Base-by-base conservation (phyloP, 2,797 vertebrate species). In the Moxostoma hubbsi region DNA sequence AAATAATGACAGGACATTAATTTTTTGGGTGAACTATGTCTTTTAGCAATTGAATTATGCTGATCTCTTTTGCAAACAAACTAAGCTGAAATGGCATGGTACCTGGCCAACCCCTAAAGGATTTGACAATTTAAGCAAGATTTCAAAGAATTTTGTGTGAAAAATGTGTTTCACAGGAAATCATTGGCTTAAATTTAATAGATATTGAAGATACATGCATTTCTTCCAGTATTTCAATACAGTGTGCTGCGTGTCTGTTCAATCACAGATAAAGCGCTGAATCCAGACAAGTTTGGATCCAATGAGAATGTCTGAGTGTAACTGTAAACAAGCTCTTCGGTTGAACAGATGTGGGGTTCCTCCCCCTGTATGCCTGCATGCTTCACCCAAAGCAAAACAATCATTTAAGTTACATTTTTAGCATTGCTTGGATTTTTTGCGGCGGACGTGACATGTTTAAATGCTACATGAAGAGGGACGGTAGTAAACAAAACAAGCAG, bases 261-360 rank as follows among this genome's bases (percentile, higher is more conserved):
- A 87, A 90, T 90, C 86, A 88, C 85, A 81, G 84, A 90, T 82
- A 85, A 90, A 84, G 73, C 82, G 79, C 73, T 73, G 75, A 79
- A 0, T 78, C 87, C 86, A 77, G 66, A 83, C 62, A 73, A 66
- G 75, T 73, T 77, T 75, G 72, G 74, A 63, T 74, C 55, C 71
- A 76, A 53, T 53, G 36, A 36, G 36, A 36, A 36, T 2, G 36
- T 36, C 3, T 36, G 36, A 36, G 36, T 36, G 85, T 86, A 87
- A 91, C 90, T 93, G 92, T 94, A 93, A 94, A 92, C 92, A 93
- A 92, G 88, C 91, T 92, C 90, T 93, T 93, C 93, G 93, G 90
- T 86, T 91, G 90, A 94, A 92, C 93, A 94, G 94, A 94, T 94
- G 93, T 93, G 89, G 89, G 90, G 90, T 88, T 91, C 92, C 92